Evolutionary conservation across 2,797 vertebrate species (phyloP), one percentile per base, ranked within the genome.

Genomic region (Labeo calbasu): DNA sequence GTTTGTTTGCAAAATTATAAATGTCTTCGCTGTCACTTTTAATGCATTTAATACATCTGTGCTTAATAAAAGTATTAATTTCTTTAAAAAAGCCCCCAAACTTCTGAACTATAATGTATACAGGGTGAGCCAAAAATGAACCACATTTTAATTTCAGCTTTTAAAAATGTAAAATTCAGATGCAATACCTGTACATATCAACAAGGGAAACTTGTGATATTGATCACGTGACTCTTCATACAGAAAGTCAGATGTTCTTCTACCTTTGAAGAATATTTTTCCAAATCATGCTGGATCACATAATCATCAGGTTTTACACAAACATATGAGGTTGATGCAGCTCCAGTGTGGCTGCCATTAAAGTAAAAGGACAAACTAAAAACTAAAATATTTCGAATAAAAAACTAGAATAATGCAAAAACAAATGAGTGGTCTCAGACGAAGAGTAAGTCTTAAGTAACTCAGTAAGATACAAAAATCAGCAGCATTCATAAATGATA

Each of bases 401-500:
- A 66, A 46, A 43, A 14, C 0, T 3, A 46, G 2, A 46, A 70
- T 15, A 46, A 48, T 48, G 7, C 7, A 71, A 28, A 71, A 72
- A 28, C 2, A 1, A 43, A 36, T 70, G 43, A 28, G 70, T 72
- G 70, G 48, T 19, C 5, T 73, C n/a, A n/a, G n/a, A 59, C 55
- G 21, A 17, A 57, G 3, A 6, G 25, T 32, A 15, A 65, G 50
- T 73, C 48, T 73, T 53, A n/a, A n/a, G n/a, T 4, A 43, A 43
- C 0, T 72, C 15, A 63, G 57, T 76, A 77, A 78, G 23, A 73
- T 61, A 25, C 28, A 76, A 59, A 79, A 85, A 75, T 82, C 55
- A 85, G 68, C 14, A 19, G 80, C 73, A 82, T 86, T 89, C 77
- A 83, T 65, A 40, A 87, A 88, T 78, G 89, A 90, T 90, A 85